Percentiles rank a stretch among this genome's conserved stretches.
These are phyloP conservation scores for Sinohyriopsis cumingii DNA, from an alignment of 2,888 invertebrate species.

Conservation along the genomic window DNA sequence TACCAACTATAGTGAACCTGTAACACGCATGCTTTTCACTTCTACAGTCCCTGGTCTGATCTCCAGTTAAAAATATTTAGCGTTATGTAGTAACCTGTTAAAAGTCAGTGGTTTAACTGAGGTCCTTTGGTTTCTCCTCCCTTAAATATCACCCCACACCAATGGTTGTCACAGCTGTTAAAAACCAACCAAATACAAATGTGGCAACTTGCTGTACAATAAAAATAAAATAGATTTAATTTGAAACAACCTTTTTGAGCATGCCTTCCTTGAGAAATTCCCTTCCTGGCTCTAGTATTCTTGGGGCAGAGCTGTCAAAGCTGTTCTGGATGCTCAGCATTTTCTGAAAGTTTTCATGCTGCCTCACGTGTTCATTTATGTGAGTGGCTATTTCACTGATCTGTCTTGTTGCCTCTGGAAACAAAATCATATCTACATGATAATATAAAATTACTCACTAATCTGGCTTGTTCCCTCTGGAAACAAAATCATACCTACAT, in stretches of 20 bases:
- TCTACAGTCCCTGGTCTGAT: no score
- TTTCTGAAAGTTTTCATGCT: slow-evolving; percentile 82
- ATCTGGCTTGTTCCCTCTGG: slow-evolving; percentile 81
- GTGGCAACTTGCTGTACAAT: no score
- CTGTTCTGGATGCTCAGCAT: slow-evolving; percentile 81
- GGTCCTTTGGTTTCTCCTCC: no score
- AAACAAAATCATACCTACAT: slow-evolving; percentile 7
- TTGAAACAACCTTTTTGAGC: slow-evolving; percentile 64
- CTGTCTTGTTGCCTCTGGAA: slow-evolving; percentile 79
- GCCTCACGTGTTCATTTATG: slow-evolving; percentile 79
- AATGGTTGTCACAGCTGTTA: no score
- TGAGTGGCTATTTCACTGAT: slow-evolving; percentile 81
- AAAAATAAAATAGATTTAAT: no score
- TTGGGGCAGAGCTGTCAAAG: slow-evolving; percentile 78
- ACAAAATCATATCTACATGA: background rate
- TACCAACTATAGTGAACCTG: no score
- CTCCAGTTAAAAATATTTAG: no score
- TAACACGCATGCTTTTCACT: no score
- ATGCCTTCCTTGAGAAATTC: slow-evolving; percentile 79
- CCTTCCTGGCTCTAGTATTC: slow-evolving; percentile 81
- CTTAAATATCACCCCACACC: no score
- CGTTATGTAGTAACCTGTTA: no score
- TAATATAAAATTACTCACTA: slow-evolving; percentile 69
- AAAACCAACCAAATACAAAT: no score
- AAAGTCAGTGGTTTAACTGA: no score